A percentile compares a stretch with the other conserved stretches of the same genome.
These are phyloP conservation scores for Latrodectus hesperus DNA, from an alignment of 2,888 invertebrate species.

Conservation along the genomic window DNA sequence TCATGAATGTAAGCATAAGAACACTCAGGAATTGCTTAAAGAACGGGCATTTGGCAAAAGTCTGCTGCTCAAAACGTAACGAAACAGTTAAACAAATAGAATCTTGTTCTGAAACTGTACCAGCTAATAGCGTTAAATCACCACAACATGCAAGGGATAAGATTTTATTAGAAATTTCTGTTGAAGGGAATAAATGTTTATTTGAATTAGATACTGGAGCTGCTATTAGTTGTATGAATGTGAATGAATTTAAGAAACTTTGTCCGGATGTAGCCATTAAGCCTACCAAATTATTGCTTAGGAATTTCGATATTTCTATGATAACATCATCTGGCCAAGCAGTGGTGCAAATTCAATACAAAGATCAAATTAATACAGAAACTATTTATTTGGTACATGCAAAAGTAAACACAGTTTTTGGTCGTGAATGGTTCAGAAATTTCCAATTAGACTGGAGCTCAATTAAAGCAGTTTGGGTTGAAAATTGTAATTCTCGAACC, in stretches of 20 bases:
- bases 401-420: constrained; percentile 51
- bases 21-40: constrained; percentile 40
- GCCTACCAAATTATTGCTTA: constrained; percentile 48
- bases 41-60: constrained; percentile 50
- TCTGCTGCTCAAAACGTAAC: constrained; percentile 50
- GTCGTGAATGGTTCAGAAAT: constrained; percentile 52
- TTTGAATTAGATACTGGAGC: constrained; percentile 54
- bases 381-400: constrained; percentile 49
- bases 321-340: constrained; percentile 50
- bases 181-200: constrained; percentile 48
- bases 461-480: constrained; percentile 49
- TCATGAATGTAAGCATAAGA: constrained; percentile 17
- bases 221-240: constrained; percentile 51
- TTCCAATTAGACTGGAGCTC: constrained; percentile 47
- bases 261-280: constrained; percentile 34
- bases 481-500: constrained; percentile 51
- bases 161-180: too few relatives aligned
- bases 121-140: constrained; percentile 53
- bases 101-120: constrained; percentile 51
- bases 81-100: constrained; percentile 52
- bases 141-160: too few relatives aligned
- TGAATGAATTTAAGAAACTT: constrained; percentile 43
- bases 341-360: constrained; percentile 50
- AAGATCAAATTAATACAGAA: constrained; percentile 53
- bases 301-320: constrained; percentile 50